Base-by-base conservation (phyloP, 23 tunicate genomes). In the Diplosoma virens region DNA sequence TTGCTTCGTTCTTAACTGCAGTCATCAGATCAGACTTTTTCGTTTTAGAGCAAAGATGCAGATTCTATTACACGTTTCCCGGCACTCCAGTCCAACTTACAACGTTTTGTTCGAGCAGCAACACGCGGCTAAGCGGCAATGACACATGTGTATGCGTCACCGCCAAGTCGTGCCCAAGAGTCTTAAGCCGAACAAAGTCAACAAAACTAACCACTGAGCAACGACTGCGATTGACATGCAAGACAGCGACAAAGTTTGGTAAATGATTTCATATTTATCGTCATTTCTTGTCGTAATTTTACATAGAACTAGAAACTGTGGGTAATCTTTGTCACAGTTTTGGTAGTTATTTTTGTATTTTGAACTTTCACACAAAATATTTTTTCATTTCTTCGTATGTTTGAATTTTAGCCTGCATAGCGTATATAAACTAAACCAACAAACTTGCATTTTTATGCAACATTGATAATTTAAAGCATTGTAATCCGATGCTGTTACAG, bases 231-330 rank as follows among this genome's bases (percentile, higher is more conserved):
- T 9, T 48, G 33, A 47, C 78, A 16, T 47, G 61, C 35, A n/a
- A 29, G 3, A 1, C 33, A 47, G 18, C 78, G 1, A 50, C 61
- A 17, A 72, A 47, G 27, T 72, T 47, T 36, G 78, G 78, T 72
- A 29, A 68, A 9, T 25, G 17, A 6, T 7, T n/a, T n/a, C n/a
- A n/a, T n/a, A n/a, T n/a, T n/a, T n/a, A n/a, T n/a, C n/a, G n/a
- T n/a, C n/a, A n/a, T n/a, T n/a, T n/a, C n/a, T n/a, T n/a, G n/a
- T n/a, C n/a, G n/a, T n/a, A n/a, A n/a, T n/a, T n/a, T n/a, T n/a
- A n/a, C n/a, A n/a, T n/a, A n/a, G n/a, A n/a, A n/a, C n/a, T n/a
- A n/a, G n/a, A n/a, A n/a, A n/a, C n/a, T n/a, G n/a, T n/a, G n/a
- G n/a, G n/a, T n/a, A n/a, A n/a, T n/a, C n/a, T n/a, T n/a, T n/a